A percentile compares a stretch with the other conserved stretches of the same genome.
Evolutionary conservation across 2,888 invertebrate genomes (phyloP).

Genomic region (Leptinotarsa haldemani): DNA sequence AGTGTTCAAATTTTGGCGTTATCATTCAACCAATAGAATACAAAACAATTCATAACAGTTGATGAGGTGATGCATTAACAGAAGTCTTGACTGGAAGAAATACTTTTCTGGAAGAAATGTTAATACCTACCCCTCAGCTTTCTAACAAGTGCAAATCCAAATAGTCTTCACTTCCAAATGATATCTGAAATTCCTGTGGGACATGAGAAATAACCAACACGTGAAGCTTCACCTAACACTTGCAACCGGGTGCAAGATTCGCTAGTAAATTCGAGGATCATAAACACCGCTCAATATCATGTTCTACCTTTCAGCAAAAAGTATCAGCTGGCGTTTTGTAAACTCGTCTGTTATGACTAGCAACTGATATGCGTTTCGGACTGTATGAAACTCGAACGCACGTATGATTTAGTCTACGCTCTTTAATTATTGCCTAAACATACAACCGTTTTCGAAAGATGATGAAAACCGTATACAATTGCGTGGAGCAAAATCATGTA

Average conservation of each 20-base stretch:
- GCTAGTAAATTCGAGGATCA: not conserved
- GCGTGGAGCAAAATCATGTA: not conserved
- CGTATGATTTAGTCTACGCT: slow-evolving; percentile 14
- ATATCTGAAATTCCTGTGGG: no score
- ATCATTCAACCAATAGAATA: no score
- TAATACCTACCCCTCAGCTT: no score
- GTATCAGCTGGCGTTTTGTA: slow-evolving; percentile 17
- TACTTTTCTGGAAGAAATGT: no score
- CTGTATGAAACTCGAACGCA: slow-evolving; percentile 13
- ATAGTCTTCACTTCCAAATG: no score
- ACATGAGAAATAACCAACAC: no score
- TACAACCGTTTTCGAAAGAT: not conserved
- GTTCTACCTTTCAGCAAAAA: slow-evolving; percentile 22
- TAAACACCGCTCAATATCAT: slow-evolving; percentile 6
- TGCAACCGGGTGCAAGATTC: not conserved
- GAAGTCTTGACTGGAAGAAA: no score
- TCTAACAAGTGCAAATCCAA: no score
- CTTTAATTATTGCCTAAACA: not conserved
- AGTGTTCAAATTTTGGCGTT: no score
- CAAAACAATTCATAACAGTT: no score
- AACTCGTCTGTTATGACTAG: slow-evolving; percentile 26
- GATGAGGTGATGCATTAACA: no score
- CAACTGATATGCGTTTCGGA: not conserved
- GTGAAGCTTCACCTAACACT: not conserved
- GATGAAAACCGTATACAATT: not conserved